Base-by-base conservation (phyloP, 1,140 invertebrate genomes). In the Trinorchestia longiramus region DNA sequence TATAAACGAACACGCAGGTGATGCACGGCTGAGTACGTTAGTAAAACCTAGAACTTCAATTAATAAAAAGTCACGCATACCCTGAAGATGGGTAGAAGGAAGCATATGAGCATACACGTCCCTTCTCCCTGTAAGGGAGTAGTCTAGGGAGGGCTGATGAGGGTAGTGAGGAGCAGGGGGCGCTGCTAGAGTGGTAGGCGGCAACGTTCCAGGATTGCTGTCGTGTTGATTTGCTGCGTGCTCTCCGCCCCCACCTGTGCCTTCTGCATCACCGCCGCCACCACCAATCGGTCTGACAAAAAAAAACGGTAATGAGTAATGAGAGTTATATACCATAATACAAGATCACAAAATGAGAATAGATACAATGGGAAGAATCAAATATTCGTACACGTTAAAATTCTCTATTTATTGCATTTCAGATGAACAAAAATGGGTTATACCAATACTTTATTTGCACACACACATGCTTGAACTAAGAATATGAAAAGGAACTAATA, bases 141-240 rank as follows among this genome's bases (percentile, higher is more conserved):
- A 98, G 97, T 99, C 98, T 44, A 98, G 97, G 43, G 98, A 98
- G 47, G 98, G 98, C 97, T 98, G 98, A 96, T 98, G 98, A 19
- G 98, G 97, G 97, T 97, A 97, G 95, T 98, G 97, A 57, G 96
- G 95, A 45, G 97, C 97, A 53, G 97, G 95, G 44, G 97, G 97
- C 88, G 97, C 97, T 96, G 96, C 97, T 40, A 47, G 40, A 40
- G 92, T 94, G 43, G 92, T 94, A 43, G 92, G 92, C 28, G 92
- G 92, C 43, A 94, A 43, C 41, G 92, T 40, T 4, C 43, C 92
- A 19, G 43, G 36, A 11, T 42, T 45, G 40, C 92, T 94, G 44
- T 94, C 92, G 92, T 94, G 92, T 47, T 43, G 92, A 45, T 47
- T 94, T 11, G 41, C 41, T 45, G 97, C 97, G 96, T 97, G 97